These are phyloP conservation scores for Drosophila hamatofila DNA, from an alignment of 2,888 invertebrate genomes.

Conservation along the genomic window DNA sequence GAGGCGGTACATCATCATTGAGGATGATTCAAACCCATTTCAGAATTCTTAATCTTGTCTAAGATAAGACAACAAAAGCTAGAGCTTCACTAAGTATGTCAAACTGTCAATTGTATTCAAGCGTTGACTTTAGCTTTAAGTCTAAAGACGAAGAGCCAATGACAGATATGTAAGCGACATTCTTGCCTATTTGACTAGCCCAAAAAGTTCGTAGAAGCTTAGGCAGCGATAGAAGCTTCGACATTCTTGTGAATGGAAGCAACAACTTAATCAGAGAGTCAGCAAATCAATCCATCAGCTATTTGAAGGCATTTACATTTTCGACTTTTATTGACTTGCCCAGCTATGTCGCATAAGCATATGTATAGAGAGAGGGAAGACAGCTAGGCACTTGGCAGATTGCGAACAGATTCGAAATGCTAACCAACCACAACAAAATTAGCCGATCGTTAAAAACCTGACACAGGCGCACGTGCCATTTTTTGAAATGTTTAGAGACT, in stretches of 20 bases:
- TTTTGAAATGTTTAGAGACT: conserved; percentile 67
- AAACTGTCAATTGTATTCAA: conserved; percentile 26
- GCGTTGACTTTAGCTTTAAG: conserved; percentile 10
- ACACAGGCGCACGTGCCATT: conserved; percentile 80
- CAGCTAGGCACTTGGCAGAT: conserved; percentile 56
- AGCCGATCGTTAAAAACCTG: conserved; percentile 79
- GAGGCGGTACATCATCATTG: neutral
- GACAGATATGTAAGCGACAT: neutral
- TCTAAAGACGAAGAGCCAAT: neutral
- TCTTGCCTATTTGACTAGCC: conserved; percentile 11
- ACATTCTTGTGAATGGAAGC: conserved; percentile 53
- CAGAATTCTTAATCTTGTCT: neutral
- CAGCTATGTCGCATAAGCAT: conserved; percentile 43
- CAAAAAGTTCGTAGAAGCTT: neutral
- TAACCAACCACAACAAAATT: conserved; percentile 57
- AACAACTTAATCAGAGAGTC: conserved; percentile 67
- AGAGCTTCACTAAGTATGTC: conserved; percentile 26
- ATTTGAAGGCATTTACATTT: conserved; percentile 50
- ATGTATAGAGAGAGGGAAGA: conserved; percentile 29
- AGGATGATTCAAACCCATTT: neutral
- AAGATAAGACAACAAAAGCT: conserved; percentile 9
- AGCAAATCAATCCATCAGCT: conserved; percentile 75
- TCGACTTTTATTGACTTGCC: conserved; percentile 46
- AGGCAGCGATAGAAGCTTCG: neutral
- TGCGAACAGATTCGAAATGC: conserved; percentile 36